Base-by-base conservation (phyloP, 2,113 vertebrate species). In the Acinonyx jubatus region DNA sequence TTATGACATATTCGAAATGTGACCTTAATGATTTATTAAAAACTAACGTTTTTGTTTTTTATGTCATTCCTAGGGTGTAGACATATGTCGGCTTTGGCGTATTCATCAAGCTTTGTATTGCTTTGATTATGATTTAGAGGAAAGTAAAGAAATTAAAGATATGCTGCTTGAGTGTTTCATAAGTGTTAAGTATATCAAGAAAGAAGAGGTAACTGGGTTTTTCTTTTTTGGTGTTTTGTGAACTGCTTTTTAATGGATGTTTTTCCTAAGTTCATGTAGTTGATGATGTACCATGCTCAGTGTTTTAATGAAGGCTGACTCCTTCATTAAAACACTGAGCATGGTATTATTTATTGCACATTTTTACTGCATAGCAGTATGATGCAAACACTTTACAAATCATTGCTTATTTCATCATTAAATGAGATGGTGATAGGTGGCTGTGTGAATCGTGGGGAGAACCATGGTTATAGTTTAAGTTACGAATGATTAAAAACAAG, bases 81-180 rank as follows among this genome's bases (percentile, higher is more conserved):
- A 99, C 97, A 95, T 99, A 63, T 97, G 99, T 97, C 98, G 99
- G 95, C 92, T 99, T 0, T 99, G 99, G 99, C 98, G 95, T 93
- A 98, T 99, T 3, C 99, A 99, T 68, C 98, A 99, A 31, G 97
- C 99, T 18, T 98, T 99, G 19, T 98, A 99, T 84, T 99, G 97
- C 96, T 99, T 99, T 98, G 99, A 99, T 98, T 99, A 99, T 96
- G 97, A 99, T 68, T 99, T 98, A 3, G 99, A 99, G 71, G 99
- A 99, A 73, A 99, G 99, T 95, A 98, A 98, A 98, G 98, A 99
- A 97, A 98, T 99, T 57, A 99, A 98, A 21, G 98, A 99, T 96
- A 98, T 99, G 97, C 98, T 99, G 89, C 99, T 99, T 61, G 99
- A 99, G 86, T 99, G 99, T 97, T 99, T 99, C 98, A 99, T 99